Conservation (phyloP, 30 jellyfish, hydroid and myxozoan genomes). For the Rhopilema esculentum region DNA sequence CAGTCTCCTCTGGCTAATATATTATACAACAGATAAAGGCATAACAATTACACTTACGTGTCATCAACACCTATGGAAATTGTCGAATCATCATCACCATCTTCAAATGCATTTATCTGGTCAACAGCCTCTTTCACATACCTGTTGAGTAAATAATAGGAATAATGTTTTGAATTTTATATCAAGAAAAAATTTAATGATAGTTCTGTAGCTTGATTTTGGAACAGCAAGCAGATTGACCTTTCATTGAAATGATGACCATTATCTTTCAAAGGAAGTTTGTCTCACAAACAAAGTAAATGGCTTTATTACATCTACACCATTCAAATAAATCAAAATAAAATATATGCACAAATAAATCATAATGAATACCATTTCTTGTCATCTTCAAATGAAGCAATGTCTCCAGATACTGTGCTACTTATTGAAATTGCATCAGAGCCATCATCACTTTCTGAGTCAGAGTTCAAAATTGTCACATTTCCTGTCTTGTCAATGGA, state of each 20-base stretch:
- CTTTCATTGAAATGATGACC: background rate
- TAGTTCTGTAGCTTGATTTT: background rate
- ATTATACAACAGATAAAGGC: background rate
- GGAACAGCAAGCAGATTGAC: background rate
- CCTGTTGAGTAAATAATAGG: background rate
- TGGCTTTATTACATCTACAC: background rate
- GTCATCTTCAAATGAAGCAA: constrained; percentile 3
- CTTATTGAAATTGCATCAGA: background rate
- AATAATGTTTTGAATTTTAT: background rate
- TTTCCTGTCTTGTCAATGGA: constrained; percentile 15
- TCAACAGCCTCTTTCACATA: background rate
- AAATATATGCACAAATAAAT: background rate
- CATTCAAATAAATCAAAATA: background rate
- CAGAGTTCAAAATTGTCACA: constrained; percentile 9
- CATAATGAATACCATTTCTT: background rate
- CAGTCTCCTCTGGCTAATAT: background rate
- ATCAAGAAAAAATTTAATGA: background rate
- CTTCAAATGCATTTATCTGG: background rate
- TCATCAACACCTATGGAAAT: background rate
- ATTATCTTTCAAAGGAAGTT: background rate
- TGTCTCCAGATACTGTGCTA: background rate
- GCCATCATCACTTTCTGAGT: background rate
- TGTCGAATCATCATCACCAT: background rate
- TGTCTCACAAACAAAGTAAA: background rate
- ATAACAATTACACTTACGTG: background rate